These are phyloP conservation scores for Actinopyga echinites DNA, from an alignment of 53 echinoderm and acorn worm species.

Conservation along the genomic window DNA sequence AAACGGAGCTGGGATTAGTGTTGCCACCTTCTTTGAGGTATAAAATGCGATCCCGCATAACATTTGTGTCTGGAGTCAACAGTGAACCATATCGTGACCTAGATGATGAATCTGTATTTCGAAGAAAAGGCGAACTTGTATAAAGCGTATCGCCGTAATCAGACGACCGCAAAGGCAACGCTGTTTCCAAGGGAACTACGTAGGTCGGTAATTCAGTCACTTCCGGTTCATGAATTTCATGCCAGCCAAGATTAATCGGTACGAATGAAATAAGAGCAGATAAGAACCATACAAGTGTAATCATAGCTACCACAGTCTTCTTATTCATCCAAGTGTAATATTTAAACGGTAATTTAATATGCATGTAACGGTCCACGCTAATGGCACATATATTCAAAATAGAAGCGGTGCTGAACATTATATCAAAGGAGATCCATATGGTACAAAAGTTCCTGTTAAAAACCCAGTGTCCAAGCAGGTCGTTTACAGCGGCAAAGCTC, in stretches of 20 bases:
- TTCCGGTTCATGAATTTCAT: constrained; percentile 36
- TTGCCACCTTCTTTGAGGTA: too few relatives aligned
- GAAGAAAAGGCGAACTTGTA: too few relatives aligned
- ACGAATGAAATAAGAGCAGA: constrained; percentile 92
- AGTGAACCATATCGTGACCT: too few relatives aligned
- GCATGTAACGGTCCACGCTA: constrained; percentile 94
- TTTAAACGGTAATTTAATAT: constrained; percentile 93
- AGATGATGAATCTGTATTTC: too few relatives aligned
- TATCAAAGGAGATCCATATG: constrained; percentile 96
- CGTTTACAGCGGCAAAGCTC: constrained; percentile 94
- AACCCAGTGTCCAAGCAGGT: constrained; percentile 88
- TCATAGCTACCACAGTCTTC: constrained; percentile 67
- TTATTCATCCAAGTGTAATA: constrained; percentile 96
- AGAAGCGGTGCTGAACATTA: constrained; percentile 99
- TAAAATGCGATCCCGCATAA: too few relatives aligned
- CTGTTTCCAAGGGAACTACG: constrained; percentile 10
- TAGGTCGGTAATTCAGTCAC: constrained; percentile 21
- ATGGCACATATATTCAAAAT: constrained; percentile 95
- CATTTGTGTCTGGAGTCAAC: too few relatives aligned
- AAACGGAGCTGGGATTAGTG: too few relatives aligned
- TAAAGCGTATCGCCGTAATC: neutral
- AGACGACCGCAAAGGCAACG: too few relatives aligned
- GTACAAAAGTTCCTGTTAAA: constrained; percentile 86
- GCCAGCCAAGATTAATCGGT: constrained; percentile 92
- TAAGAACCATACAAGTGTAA: constrained; percentile 81